Conservation (phyloP, 1,140 invertebrate genomes). For the Zaprionus vittiger region DNA sequence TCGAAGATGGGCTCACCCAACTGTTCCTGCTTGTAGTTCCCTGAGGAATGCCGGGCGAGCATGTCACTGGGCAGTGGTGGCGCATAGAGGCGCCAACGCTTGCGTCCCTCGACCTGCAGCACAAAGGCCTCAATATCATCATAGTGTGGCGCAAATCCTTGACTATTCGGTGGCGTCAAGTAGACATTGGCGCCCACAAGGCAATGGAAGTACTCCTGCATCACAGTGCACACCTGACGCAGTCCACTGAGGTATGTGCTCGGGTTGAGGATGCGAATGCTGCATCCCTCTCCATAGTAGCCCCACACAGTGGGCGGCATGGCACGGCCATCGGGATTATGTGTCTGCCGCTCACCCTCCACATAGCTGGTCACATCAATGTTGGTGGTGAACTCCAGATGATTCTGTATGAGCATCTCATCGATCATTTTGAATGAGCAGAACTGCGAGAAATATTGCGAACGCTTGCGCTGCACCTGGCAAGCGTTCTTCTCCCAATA, state of each 20-base stretch:
- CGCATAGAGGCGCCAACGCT: constrained; percentile 96
- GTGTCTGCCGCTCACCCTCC: constrained; percentile 91
- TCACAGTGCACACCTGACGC: constrained; percentile 88
- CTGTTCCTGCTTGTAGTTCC: constrained; percentile 92
- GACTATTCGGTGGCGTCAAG: constrained; percentile 96
- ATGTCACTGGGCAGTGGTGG: constrained; percentile 87
- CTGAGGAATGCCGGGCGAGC: constrained; percentile 92
- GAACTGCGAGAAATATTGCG: constrained; percentile 89
- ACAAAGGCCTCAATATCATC: constrained; percentile 99
- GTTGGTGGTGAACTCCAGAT: constrained; percentile 93
- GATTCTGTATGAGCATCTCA: constrained; percentile 89
- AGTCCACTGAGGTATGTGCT: constrained; percentile 92
- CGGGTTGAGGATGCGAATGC: constrained; percentile 96
- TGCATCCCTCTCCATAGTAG: constrained; percentile 95
- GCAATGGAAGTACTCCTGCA: constrained; percentile 97
- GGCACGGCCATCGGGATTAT: constrained; percentile 92
- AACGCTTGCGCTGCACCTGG: constrained; percentile 88
- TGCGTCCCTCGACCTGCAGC: constrained; percentile 97
- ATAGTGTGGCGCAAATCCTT: constrained; percentile 99
- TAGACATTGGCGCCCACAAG: constrained; percentile 98
- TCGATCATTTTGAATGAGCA: constrained; percentile 92
- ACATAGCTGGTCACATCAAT: constrained; percentile 95
- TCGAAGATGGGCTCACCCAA: constrained; percentile 93
- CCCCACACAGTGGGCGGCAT: constrained; percentile 94
- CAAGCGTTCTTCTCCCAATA: constrained; percentile 94